Percentiles rank a stretch among this genome's conserved stretches.
These are phyloP conservation scores for Drosophila neotestacea DNA, from an alignment of 2,888 invertebrate species.

Conservation along the genomic window DNA sequence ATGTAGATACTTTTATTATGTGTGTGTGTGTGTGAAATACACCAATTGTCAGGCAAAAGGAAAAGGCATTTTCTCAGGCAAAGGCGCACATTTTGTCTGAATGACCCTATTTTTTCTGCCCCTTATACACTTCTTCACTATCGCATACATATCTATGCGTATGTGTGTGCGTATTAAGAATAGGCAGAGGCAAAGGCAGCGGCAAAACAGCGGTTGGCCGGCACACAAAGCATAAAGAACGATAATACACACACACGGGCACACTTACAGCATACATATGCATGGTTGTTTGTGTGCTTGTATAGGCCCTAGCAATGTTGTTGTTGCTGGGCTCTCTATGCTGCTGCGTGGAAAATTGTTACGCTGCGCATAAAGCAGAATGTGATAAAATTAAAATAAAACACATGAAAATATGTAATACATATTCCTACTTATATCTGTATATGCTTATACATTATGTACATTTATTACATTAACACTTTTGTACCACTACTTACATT, in stretches of 20 bases:
- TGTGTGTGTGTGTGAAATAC: conserved; percentile 8
- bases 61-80: conserved; percentile 30
- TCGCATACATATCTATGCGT: conserved; percentile 51
- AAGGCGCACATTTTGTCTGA: conserved; percentile 42
- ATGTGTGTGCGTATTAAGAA: conserved; percentile 57
- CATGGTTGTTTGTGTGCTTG: conserved; percentile 11
- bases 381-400: conserved; percentile 48
- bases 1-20: background rate
- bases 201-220: conserved; percentile 54
- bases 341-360: conserved; percentile 67
- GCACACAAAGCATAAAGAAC: conserved; percentile 71
- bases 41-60: conserved; percentile 51
- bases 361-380: conserved; percentile 61
- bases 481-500: conserved; percentile 71
- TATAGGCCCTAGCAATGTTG: conserved; percentile 56
- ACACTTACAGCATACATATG: conserved; percentile 27
- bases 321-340: conserved; percentile 49
- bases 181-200: conserved; percentile 53
- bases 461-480: conserved; percentile 2
- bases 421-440: background rate
- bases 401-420: conserved; percentile 7
- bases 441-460: background rate
- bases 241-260: conserved; percentile 59
- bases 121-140: conserved; percentile 44
- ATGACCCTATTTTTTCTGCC: conserved; percentile 71